Evolutionary conservation across 2,113 vertebrate species (phyloP), one percentile per base, ranked within the genome.

Genomic region (Sylvicapra grimmia): DNA sequence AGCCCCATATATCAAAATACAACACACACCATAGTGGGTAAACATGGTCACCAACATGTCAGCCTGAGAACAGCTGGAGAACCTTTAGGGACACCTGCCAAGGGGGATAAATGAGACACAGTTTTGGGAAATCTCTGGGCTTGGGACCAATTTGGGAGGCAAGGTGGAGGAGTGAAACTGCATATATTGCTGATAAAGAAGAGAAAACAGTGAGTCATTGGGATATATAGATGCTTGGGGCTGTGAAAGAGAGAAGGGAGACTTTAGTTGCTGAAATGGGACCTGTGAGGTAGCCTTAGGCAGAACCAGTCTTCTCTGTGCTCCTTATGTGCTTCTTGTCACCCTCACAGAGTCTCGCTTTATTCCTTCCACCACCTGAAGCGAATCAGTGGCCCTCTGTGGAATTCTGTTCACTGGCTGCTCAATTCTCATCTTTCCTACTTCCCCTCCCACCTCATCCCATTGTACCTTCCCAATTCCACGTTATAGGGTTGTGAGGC

Each of bases 91-190:
- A 53, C 7, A 16, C 49, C 75, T 91, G 90, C 58, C 86, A 95
- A 88, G 1, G 25, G 31, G 54, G 33, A 93, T 80, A 93, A 75
- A 44, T 84, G 40, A 94, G 33, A 61, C 40, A 90, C 2, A 58
- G 83, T 85, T 97, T 58, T 97, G 75, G 89, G 94, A 96, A 94
- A 90, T 92, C 51, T 95, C 93, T 94, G 93, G 93, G 79, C 75
- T 94, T 90, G 58, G 36, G 36, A 97, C 51, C 85, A 85, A 96
- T 61, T 83, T 92, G n/a, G 54, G 72, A 96, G 72, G 53, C 80
- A 92, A 97, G 72, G 89, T 75, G 53, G 92, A 90, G 82, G 91
- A 95, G 58, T 88, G 33, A 90, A 93, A 90, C 44, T 68, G 44
- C 51, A 51, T 93, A 65, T 72, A 94, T 96, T 95, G 87, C 84